A percentile compares a stretch with the other conserved stretches of the same genome.
Conservation (phyloP, 2,888 invertebrate species). For the Ormyrus rosae region DNA sequence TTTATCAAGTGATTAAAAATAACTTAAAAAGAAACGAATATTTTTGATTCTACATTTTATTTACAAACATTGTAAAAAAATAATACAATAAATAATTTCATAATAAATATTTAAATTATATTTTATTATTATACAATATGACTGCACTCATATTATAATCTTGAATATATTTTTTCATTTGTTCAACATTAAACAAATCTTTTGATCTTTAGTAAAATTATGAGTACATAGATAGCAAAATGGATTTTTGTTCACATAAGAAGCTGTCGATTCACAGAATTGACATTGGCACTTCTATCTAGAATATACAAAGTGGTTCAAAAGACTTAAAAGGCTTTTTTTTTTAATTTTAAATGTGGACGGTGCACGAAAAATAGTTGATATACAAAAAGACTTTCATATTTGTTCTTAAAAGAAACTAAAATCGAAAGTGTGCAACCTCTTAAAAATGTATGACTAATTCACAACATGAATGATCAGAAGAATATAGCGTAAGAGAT, state of each 20-base stretch:
- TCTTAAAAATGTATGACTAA: not conserved
- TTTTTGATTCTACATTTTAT: conserved; percentile 6
- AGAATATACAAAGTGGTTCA: not conserved
- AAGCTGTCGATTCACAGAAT: conserved; percentile 40
- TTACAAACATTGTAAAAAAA: conserved; percentile 27
- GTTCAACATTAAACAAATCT: not conserved
- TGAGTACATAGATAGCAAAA: not conserved
- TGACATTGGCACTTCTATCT: conserved; percentile 38
- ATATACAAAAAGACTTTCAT: conserved; percentile 22
- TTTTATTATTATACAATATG: conserved; percentile 24
- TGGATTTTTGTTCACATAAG: not conserved
- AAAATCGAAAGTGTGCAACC: not conserved
- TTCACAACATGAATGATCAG: not conserved
- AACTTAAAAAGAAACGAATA: too few relatives aligned
- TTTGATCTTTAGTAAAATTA: not conserved
- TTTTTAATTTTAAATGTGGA: conserved; percentile 25
- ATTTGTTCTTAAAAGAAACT: not conserved
- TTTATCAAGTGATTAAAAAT: too few relatives aligned
- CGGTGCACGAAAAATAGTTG: not conserved
- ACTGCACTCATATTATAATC: conserved; percentile 2
- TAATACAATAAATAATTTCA: not conserved
- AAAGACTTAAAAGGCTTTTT: not conserved
- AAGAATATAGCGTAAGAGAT: conserved; percentile 17
- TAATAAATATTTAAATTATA: conserved; percentile 13
- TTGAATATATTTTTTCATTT: not conserved